Evolutionary conservation across 2,113 vertebrate genomes (phyloP).

Genomic region (Axis porcinus): DNA sequence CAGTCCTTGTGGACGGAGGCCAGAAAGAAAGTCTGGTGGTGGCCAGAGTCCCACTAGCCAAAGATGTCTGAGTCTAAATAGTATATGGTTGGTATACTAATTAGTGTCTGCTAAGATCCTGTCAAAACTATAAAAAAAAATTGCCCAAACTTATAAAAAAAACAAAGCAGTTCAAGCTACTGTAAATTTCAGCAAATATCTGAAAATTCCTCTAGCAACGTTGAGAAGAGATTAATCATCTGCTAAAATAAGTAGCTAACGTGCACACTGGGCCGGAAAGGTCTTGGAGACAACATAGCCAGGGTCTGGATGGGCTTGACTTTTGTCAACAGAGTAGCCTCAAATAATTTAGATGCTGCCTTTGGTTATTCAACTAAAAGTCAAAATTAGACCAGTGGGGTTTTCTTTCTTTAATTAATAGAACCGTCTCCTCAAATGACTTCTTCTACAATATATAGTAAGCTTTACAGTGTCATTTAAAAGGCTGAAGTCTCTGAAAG

Average conservation of each 20-base stretch:
- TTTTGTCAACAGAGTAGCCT: fast-evolving
- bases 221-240: background rate
- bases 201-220: background rate
- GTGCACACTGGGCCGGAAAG: background rate
- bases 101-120: background rate
- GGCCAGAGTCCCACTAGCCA: background rate
- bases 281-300: background rate
- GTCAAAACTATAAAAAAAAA: slow-evolving; percentile 5
- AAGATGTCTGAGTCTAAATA: background rate
- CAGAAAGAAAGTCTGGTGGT: background rate
- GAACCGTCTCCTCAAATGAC: background rate
- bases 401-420: background rate
- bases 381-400: background rate
- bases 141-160: background rate
- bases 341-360: background rate
- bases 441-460: background rate
- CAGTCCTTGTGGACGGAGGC: background rate
- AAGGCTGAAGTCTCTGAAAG: background rate
- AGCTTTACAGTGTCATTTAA: background rate
- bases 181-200: background rate
- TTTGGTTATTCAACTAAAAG: background rate
- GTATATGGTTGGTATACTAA: background rate
- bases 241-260: background rate
- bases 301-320: background rate
- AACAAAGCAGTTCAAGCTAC: background rate